These are phyloP conservation scores for Rotaria socialis DNA, from an alignment of 2,888 invertebrate genomes.

Conservation along the genomic window DNA sequence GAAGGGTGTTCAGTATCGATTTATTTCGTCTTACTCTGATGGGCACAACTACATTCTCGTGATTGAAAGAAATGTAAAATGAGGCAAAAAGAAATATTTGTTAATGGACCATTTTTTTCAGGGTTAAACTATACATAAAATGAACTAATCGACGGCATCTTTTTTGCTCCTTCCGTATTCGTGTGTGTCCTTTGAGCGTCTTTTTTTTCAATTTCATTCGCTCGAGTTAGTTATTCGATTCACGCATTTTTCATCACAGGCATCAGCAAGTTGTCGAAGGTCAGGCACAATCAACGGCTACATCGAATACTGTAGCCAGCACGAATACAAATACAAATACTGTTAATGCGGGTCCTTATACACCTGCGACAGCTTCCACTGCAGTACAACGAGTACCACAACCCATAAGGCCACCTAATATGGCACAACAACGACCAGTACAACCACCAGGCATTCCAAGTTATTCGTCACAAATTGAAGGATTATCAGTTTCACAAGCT, in stretches of 20 bases:
- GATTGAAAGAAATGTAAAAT: slow-evolving; percentile 10
- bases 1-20: slow-evolving; percentile 11
- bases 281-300: neutral
- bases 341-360: neutral
- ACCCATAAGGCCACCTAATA: neutral
- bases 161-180: neutral
- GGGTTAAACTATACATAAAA: neutral
- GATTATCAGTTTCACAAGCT: slow-evolving; percentile 10
- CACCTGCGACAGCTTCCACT: neutral
- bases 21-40: slow-evolving; percentile 6
- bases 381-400: neutral
- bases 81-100: neutral
- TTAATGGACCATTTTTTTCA: neutral
- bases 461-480: slow-evolving; percentile 1
- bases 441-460: slow-evolving; percentile 33
- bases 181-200: neutral
- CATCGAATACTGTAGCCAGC: neutral
- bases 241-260: slow-evolving; percentile 1
- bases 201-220: neutral
- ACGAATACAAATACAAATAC: neutral
- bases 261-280: neutral
- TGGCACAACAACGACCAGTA: neutral
- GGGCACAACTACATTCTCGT: neutral
- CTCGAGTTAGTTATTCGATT: neutral
- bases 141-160: neutral